Evolutionary conservation across 1,140 invertebrate species (phyloP), one percentile per base, ranked within the genome.

Genomic region (Orussus abietinus): DNA sequence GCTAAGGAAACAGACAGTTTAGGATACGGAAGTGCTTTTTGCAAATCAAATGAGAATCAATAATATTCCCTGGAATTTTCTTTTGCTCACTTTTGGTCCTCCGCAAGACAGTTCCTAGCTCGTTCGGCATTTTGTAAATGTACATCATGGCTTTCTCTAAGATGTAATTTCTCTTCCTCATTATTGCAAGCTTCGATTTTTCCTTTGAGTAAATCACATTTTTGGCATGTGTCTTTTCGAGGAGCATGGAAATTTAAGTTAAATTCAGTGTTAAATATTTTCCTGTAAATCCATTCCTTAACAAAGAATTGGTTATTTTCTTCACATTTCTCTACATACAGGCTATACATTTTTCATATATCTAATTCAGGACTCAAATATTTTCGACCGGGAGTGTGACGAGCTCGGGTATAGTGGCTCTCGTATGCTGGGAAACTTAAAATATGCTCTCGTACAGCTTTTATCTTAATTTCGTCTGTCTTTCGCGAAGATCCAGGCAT

Each of bases 241-340:
- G 38, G 39, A 39, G 35, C 7, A 42, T 42, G 42, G 26, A 49
- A 52, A 25, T 49, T 33, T 49, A 45, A 45, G 9, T 52, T 42
- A 18, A 52, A 52, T 33, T 52, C 21, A 19, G 12, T 21, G 29
- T 42, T 49, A 49, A 49, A 47, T 41, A 37, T 34, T 41, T 47
- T 47, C 19, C 41, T 47, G 19, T 51, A 51, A 3, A 11, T 48
- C 34, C 45, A 38, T n/a, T 38, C 21, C 5, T 38, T 11, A 26
- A 38, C 21, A 14, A 9, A 26, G 21, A 14, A 25, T 26, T 22
- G 5, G 21, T 26, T 38, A 38, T 26, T 38, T 38, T 38, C 36
- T 14, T 26, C 14, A 38, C n/a, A 38, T 38, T 38, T 38, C 13
- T 38, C 21, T 11, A 21, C n/a, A 38, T 26, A 38, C 5, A 13